phyloP scores from a whole-genome alignment of 2,888 invertebrate genomes.

The Tuberolachnus salignus region DNA sequence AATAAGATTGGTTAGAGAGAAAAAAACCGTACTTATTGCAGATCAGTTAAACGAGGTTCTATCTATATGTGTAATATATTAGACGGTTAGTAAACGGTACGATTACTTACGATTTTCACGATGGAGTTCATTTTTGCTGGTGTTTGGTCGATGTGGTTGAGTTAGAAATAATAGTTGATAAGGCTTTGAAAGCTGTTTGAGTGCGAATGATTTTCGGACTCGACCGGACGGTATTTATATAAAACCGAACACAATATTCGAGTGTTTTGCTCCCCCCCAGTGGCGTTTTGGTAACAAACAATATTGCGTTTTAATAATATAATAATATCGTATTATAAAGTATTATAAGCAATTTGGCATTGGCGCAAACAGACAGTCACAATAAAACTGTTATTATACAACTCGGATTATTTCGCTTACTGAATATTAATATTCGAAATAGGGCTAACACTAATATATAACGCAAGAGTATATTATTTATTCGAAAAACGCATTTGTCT shows the following conservation, averaged over 20 bases:
- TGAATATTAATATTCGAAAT: conserved; percentile 34
- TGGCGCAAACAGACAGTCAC: conserved; percentile 17
- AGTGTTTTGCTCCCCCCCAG: background rate
- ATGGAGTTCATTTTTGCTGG: conserved; percentile 16
- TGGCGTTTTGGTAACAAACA: background rate
- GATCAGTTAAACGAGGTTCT: too few species aligned
- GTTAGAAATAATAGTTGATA: conserved; percentile 12
- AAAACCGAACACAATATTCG: background rate
- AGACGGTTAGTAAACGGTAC: too few species aligned
- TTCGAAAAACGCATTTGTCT: conserved; percentile 13
- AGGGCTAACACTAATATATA: conserved; percentile 6
- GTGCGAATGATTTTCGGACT: conserved; percentile 23
- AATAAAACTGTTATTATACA: conserved; percentile 1
- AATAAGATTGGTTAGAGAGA: too few species aligned
- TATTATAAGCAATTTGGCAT: conserved; percentile 25
- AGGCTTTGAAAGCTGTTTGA: conserved; percentile 38
- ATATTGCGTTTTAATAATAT: background rate
- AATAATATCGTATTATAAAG: background rate
- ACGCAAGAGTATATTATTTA: too few species aligned
- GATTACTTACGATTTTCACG: conserved; percentile 43
- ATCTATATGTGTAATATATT: too few species aligned
- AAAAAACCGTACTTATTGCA: too few species aligned
- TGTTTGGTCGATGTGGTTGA: conserved; percentile 2
- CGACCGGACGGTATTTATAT: background rate
- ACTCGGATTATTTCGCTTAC: background rate